A percentile compares a stretch with the other conserved stretches of the same genome.
phyloP scores from a whole-genome alignment of 1,140 invertebrate species.

The Yoshiicerus persimilis region DNA sequence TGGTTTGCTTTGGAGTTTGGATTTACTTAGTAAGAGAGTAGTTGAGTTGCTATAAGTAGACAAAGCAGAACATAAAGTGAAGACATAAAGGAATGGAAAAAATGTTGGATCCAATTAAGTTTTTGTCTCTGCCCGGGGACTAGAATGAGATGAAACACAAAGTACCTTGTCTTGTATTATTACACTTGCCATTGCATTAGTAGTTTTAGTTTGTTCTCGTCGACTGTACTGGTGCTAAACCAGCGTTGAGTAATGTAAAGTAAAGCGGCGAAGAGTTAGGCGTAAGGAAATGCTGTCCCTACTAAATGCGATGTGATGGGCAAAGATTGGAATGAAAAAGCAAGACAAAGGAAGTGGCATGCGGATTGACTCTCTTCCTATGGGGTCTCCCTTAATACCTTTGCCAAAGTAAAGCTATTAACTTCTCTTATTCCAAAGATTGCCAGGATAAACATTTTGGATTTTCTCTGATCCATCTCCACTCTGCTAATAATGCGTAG shows the following conservation, averaged over 20 bases:
- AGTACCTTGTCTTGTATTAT: background rate
- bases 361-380: background rate
- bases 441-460: background rate
- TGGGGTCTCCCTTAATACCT: background rate
- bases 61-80: background rate
- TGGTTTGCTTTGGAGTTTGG: background rate
- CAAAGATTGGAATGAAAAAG: background rate
- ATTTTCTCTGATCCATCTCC: background rate
- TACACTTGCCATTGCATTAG: background rate
- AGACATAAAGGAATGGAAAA: background rate
- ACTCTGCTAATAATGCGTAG: too few species aligned
- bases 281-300: background rate
- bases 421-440: background rate
- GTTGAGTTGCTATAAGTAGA: background rate
- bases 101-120: conserved; percentile 9
- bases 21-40: too few species aligned
- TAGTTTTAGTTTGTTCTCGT: background rate
- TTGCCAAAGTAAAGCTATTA: background rate
- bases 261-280: background rate
- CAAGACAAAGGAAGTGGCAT: background rate
- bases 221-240: background rate
- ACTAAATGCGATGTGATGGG: background rate
- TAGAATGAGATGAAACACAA: background rate
- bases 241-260: background rate
- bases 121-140: conserved; percentile 13